phyloP scores from a whole-genome alignment of 1,140 invertebrate species.

The Pomacea maculata region DNA sequence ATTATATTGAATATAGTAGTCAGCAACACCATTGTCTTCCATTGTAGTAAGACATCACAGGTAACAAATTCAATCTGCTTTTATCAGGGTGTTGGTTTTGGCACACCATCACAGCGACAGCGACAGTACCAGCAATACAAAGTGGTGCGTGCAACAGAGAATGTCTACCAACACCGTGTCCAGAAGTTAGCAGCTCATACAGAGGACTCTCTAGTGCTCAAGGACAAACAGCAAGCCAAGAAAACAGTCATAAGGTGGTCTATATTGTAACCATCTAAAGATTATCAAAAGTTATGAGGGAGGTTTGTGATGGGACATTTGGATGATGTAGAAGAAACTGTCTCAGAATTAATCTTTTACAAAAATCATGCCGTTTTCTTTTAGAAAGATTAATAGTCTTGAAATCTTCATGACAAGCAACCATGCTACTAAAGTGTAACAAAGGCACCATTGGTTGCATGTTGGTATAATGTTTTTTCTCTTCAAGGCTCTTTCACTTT shows the following conservation, averaged over 20 bases:
- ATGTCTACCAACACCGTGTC: constrained; percentile 79
- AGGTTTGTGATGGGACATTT: no score
- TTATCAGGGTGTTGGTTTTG: constrained; percentile 74
- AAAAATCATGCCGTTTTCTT: background rate
- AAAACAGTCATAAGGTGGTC: constrained; percentile 73
- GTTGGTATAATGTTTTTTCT: background rate
- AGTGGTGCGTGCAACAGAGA: constrained; percentile 78
- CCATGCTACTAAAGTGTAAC: no score
- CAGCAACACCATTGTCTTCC: no score
- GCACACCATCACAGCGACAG: constrained; percentile 80
- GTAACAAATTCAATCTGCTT: background rate
- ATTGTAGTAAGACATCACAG: no score
- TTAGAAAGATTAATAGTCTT: background rate
- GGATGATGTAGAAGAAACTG: no score
- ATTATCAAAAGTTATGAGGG: no score
- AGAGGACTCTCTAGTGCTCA: constrained; percentile 76
- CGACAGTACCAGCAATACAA: constrained; percentile 77
- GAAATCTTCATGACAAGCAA: background rate
- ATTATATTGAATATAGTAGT: no score
- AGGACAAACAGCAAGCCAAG: constrained; percentile 70
- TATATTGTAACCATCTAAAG: background rate
- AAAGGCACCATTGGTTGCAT: no score
- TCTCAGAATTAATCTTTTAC: no score
- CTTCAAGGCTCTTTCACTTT: background rate
- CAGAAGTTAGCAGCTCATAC: constrained; percentile 68